A percentile compares a stretch with the other conserved stretches of the same genome.
These are phyloP conservation scores for Hypselothyrea guttata DNA, from an alignment of 2,888 invertebrate species.

Conservation along the genomic window DNA sequence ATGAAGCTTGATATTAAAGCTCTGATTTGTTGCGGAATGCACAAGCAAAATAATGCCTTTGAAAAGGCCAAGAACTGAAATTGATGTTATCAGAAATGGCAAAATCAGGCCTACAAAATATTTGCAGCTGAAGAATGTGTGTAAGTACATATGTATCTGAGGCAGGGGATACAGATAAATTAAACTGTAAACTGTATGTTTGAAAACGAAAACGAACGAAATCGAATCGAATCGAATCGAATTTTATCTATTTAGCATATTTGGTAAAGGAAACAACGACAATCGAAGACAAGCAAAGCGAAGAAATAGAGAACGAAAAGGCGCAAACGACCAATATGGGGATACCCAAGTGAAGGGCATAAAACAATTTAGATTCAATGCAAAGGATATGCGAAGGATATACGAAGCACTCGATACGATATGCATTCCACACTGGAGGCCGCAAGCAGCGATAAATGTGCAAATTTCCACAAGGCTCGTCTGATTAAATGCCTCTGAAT, in stretches of 20 bases:
- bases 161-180: constrained; percentile 58
- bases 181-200: constrained; percentile 32
- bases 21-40: no score
- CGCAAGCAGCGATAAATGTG: constrained; percentile 58
- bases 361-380: constrained; percentile 73
- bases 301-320: constrained; percentile 17
- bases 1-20: no score
- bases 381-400: constrained; percentile 33
- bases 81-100: constrained; percentile 22
- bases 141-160: background rate
- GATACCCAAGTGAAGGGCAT: constrained; percentile 46
- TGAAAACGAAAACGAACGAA: constrained; percentile 28
- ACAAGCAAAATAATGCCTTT: no score
- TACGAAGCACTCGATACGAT: constrained; percentile 29
- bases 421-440: constrained; percentile 33
- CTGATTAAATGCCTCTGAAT: constrained; percentile 68
- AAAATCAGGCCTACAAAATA: constrained; percentile 34
- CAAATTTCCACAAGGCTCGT: constrained; percentile 49
- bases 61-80: no score
- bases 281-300: constrained; percentile 8
- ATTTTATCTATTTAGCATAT: constrained; percentile 68
- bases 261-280: constrained; percentile 32
- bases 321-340: constrained; percentile 39
- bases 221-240: constrained; percentile 44
- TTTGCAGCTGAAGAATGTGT: constrained; percentile 48